Evolutionary conservation across 2,888 invertebrate species (phyloP), one percentile per base, ranked within the genome.

Genomic region (Odontomyia ornata): DNA sequence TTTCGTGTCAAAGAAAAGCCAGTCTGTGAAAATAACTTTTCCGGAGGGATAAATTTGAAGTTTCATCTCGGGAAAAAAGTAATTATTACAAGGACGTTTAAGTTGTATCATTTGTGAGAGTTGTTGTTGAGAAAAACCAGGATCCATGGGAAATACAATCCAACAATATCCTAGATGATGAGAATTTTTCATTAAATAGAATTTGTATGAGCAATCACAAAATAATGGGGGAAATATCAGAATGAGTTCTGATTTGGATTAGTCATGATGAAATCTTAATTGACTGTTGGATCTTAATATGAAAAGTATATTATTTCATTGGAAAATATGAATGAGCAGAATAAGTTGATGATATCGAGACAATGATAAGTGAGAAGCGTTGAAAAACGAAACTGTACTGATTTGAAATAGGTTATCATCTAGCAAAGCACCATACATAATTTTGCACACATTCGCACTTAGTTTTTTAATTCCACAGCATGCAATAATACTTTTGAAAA

Each of bases 1-100:
- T 52, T 52, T 52, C 13, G 13, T 52, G 52, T 52, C 52, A 52
- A 9, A n/a, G 52, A 9, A 18, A 52, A 52, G 52, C 52, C 13
- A n/a, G 18, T 52, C n/a, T n/a, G 52, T 52, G 52, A 18, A 52
- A 52, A 52, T 52, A 15, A 52, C 52, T 52, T 52, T 52, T 36
- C 13, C 52, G 13, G 52, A 4, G 43, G 13, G 43, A 43, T 9
- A 13, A 13, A 52, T 52, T n/a, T 18, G 52, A 52, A 52, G 15
- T 18, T 52, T 52, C 52, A 9, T 15, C 15, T 52, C 52, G 15
- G 52, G n/a, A 52, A 52, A n/a, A 52, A 36, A 36, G 36, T 52
- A n/a, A 52, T 52, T 18, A 52, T 15, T 15, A 52, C 3, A 18
- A 18, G 52, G 18, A 52, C 4, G 52, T 52, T 2, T 13, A 52